Conservation (phyloP, 2,888 invertebrate genomes). For the Boloria euphrosyne region DNA sequence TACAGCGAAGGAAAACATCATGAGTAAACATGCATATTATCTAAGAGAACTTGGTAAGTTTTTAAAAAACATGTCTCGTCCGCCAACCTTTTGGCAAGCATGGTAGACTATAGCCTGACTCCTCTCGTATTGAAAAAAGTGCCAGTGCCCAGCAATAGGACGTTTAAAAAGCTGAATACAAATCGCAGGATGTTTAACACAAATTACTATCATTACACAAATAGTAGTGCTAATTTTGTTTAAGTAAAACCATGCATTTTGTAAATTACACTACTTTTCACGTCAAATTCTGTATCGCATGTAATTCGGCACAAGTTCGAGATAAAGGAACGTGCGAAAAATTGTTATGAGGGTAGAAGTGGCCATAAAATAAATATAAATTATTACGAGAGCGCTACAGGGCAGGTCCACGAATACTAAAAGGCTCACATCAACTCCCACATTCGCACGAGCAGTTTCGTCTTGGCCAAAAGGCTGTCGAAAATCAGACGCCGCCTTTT, state of each 20-base stretch:
- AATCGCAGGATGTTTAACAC: too few species aligned
- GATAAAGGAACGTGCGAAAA: conserved; percentile 31
- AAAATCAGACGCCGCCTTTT: background rate
- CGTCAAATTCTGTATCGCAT: conserved; percentile 24
- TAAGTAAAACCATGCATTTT: conserved; percentile 7
- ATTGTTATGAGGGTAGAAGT: conserved; percentile 35
- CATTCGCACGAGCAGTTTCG: conserved; percentile 22
- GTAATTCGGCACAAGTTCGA: conserved; percentile 29
- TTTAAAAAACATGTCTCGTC: too few species aligned
- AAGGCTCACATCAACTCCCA: conserved; percentile 22
- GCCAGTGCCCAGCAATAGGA: too few species aligned
- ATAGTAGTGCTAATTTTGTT: background rate
- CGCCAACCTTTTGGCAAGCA: too few species aligned
- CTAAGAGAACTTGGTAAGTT: too few species aligned
- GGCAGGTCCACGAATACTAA: conserved; percentile 16
- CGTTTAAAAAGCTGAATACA: too few species aligned
- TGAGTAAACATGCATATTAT: too few species aligned
- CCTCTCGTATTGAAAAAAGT: too few species aligned
- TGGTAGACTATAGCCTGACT: too few species aligned
- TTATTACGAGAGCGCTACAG: conserved; percentile 28
- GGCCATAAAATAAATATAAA: conserved; percentile 40
- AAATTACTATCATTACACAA: background rate
- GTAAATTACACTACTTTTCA: conserved; percentile 22
- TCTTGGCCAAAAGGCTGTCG: conserved; percentile 3
- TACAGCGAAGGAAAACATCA: too few species aligned